Evolutionary conservation across 2,797 vertebrate species (phyloP).

Genomic region (Phoxinus dragarum): DNA sequence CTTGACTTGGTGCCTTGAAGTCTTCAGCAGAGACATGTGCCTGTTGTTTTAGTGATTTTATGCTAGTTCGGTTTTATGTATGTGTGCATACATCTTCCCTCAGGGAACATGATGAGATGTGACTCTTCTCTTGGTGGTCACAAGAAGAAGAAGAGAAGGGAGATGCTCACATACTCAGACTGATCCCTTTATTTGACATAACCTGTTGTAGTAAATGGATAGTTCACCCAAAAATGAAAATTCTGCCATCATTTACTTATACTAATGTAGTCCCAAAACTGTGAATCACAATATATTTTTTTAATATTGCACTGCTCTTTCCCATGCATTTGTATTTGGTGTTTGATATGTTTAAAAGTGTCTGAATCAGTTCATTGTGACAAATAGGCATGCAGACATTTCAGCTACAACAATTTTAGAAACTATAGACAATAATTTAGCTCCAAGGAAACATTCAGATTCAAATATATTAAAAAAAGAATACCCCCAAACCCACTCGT

Average conservation of each 20-base stretch:
- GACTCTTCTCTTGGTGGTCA: not conserved
- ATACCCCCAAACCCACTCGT: not conserved
- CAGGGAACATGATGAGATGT: not conserved
- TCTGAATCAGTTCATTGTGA: not conserved
- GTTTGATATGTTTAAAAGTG: not conserved
- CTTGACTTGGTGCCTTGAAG: slow-evolving; percentile 30
- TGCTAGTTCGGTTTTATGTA: slow-evolving; percentile 20
- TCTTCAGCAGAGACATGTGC: not conserved
- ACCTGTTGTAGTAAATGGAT: not conserved
- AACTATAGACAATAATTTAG: not conserved
- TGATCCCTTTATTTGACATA: not conserved
- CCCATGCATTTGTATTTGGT: not conserved
- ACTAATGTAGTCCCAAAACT: not conserved
- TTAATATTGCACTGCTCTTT: not conserved
- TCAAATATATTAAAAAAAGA: not conserved
- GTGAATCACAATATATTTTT: not conserved
- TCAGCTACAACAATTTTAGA: not conserved
- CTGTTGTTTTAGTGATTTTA: slow-evolving; percentile 29
- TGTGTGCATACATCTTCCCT: not conserved
- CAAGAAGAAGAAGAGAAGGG: not conserved
- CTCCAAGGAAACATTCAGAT: not conserved
- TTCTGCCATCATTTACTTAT: not conserved
- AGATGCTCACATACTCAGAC: not conserved
- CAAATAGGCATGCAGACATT: not conserved
- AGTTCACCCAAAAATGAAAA: not conserved